Base-by-base conservation (phyloP, 1,140 invertebrate species). In the Rhopalosiphum padi region DNA sequence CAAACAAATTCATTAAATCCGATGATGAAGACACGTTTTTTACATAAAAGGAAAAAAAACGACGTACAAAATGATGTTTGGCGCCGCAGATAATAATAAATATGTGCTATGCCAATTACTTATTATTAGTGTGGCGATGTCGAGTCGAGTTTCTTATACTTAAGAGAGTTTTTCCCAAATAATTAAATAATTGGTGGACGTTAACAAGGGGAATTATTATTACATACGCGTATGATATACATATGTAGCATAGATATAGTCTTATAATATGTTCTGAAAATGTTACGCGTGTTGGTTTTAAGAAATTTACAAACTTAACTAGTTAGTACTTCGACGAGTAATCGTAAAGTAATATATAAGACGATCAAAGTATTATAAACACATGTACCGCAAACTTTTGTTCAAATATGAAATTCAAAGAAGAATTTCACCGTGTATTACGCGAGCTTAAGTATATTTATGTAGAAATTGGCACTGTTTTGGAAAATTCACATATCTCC, bases 301-400 rank as follows among this genome's bases (percentile, higher is more conserved):
- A 37, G 87, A 89, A 89, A 89, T 53, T 51, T 53, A 89, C 87
- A 89, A 89, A 89, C 87, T 53, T 53, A 89, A 89, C 87, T 89
- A 89, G n/a, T 89, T 53, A 53, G n/a, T 53, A 89, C 51, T 89
- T 89, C 8, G 88, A 55, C 46, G 87, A 89, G n/a, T 89, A 89
- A 89, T 89, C 51, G 88, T 41, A 55, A 89, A 89, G 87, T 89
- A 89, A 89, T 89, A n/a, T 51, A 55, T 55, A 89, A 89, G 88
- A 89, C 88, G 51, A 89, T 89, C 88, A 89, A 89, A 89, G 88
- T 89, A 89, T 89, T 89, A 89, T 55, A 37, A 89, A 55, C 88
- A 53, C n/a, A 35, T 35, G 87, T 89, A 55, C 88, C 88, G 22
- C 51, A 55, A 89, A 89, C 51, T 89, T 77, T 89, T 30, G 88